Conservation (phyloP, 2,797 vertebrate genomes). For the Enteromius thamalakanensis region DNA sequence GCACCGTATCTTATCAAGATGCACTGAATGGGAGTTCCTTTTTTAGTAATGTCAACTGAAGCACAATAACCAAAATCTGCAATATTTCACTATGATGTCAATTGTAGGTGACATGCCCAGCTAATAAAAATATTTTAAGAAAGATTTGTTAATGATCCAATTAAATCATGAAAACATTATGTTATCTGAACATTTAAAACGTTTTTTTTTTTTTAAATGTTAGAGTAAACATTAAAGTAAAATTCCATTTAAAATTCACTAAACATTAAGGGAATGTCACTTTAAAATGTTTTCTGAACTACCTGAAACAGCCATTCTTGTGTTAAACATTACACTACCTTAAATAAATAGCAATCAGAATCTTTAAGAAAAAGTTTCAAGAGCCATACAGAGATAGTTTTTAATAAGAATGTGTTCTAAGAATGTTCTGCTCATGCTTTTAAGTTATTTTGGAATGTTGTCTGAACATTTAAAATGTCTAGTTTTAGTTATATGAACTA, state of each 20-base stretch:
- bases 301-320: background rate
- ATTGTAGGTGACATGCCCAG: background rate
- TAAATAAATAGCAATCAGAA: background rate
- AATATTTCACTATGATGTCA: background rate
- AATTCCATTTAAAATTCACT: background rate
- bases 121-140: background rate
- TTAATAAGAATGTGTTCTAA: too few relatives aligned
- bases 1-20: background rate
- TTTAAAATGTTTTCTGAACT: background rate
- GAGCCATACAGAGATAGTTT: background rate
- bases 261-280: background rate
- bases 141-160: background rate
- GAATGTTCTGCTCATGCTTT: background rate
- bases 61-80: background rate
- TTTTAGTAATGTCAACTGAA: background rate
- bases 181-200: background rate
- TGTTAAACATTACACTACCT: background rate
- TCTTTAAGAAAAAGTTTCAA: background rate
- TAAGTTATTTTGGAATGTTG: too few relatives aligned
- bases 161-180: background rate
- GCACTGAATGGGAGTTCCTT: background rate
- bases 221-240: background rate
- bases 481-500: background rate
- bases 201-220: background rate
- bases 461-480: too few relatives aligned